Base-by-base conservation (phyloP, 2,797 vertebrate species). In the Gobio occitaniae region DNA sequence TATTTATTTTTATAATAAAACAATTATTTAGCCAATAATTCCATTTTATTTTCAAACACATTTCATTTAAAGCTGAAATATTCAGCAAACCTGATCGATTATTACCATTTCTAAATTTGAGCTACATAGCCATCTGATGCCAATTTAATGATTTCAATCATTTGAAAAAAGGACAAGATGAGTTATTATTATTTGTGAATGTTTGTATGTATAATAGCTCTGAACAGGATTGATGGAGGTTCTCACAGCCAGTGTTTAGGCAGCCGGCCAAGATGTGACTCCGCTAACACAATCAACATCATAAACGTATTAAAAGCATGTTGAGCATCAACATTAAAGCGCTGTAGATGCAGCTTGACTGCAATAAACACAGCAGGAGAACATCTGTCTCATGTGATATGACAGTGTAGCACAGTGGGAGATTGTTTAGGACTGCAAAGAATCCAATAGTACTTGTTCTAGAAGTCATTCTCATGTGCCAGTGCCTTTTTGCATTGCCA, bases 261-360 rank as follows among this genome's bases (percentile, higher is more conserved):
- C 77, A 47, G n/a, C 16, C 6, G 1, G 77, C 61, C 16, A 79
- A 65, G 25, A 47, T 1, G 29, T 8, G 61, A 48, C 10, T 66
- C 44, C 11, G 6, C 44, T 32, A 79, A 66, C 36, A 59, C 16
- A 36, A 79, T 50, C 44, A 66, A 50, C 61, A 66, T 79, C 61
- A 82, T 59, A 44, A 56, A 81, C 5, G 9, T 36, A 81, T 81
- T 81, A 81, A 70, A 70, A 81, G 5, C 66, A 69, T 81, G 79
- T 44, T 29, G 66, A 70, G 36, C n/a, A 41, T 70, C 36, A 59
- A 69, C 13, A 81, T 70, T 81, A 56, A 21, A 25, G 21, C 2
- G 16, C 13, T 19, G 65, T 41, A 41, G 36, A 81, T 70, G 21
- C 65, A 25, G 32, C 4, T 19, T 6, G 47, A 69, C 48, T 41